A percentile compares a stretch with the other conserved stretches of the same genome.
phyloP scores from a whole-genome alignment of 1,140 invertebrate genomes.

The Cydia amplana region DNA sequence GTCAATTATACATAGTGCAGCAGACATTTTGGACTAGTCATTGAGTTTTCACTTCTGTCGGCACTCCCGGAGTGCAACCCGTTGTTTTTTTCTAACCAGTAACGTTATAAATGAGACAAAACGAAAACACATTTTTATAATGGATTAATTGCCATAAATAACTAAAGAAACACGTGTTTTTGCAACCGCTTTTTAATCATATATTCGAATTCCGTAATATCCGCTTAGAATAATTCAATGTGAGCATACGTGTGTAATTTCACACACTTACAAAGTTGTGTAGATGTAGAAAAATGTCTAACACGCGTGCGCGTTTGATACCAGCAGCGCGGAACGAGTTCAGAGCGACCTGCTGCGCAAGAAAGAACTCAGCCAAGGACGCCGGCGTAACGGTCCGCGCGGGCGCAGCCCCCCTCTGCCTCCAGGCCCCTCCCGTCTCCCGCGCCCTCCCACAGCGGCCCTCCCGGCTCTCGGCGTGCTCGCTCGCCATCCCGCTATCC shows the following conservation, averaged over 20 bases:
- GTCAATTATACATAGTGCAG: too few relatives aligned
- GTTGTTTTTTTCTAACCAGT: too few relatives aligned
- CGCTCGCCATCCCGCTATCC: slow-evolving; percentile 15
- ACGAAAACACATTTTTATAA: too few relatives aligned
- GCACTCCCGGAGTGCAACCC: too few relatives aligned
- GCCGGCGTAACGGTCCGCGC: slow-evolving; percentile 71
- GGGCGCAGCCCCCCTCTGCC: slow-evolving; percentile 32
- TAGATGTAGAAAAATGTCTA: slow-evolving; percentile 42
- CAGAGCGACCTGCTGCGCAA: slow-evolving; percentile 71
- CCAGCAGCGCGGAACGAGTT: slow-evolving; percentile 69
- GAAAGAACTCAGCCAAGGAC: slow-evolving; percentile 79
- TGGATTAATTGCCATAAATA: too few relatives aligned
- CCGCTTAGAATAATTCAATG: slow-evolving; percentile 74
- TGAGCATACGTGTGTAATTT: slow-evolving; percentile 50
- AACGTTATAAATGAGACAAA: too few relatives aligned
- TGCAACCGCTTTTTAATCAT: not conserved
- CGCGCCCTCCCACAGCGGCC: not conserved
- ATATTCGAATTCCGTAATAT: slow-evolving; percentile 44
- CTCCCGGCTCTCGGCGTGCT: not conserved
- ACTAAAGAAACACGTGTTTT: not conserved
- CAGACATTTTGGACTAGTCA: too few relatives aligned
- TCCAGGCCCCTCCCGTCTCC: not conserved
- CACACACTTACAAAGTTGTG: slow-evolving; percentile 35
- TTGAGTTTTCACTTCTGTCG: too few relatives aligned
- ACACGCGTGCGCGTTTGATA: slow-evolving; percentile 58